These are phyloP conservation scores for Dichetophora obliterata DNA, from an alignment of 2,888 invertebrate species.

Conservation along the genomic window DNA sequence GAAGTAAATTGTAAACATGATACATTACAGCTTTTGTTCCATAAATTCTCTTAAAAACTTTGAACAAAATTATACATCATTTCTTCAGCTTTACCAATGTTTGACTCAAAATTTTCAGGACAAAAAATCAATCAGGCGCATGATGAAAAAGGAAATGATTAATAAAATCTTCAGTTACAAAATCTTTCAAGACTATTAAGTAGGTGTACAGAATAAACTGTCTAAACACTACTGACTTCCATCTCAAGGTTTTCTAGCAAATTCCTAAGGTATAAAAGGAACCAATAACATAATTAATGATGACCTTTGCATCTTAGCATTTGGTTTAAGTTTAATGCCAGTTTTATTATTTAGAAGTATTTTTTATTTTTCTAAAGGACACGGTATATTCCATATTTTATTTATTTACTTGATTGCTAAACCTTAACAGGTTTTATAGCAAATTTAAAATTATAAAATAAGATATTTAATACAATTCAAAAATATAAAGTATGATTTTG, in stretches of 20 bases:
- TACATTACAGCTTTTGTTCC: conserved; percentile 3
- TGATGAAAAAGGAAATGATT: conserved; percentile 14
- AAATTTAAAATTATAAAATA: too few relatives aligned
- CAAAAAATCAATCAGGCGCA: neutral
- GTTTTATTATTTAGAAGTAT: neutral
- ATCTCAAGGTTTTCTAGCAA: conserved; percentile 21
- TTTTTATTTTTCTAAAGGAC: too few relatives aligned
- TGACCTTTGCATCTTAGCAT: neutral
- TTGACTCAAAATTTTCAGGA: neutral
- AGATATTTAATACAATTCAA: too few relatives aligned
- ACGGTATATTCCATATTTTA: too few relatives aligned
- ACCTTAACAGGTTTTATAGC: too few relatives aligned
- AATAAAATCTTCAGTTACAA: neutral
- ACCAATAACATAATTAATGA: neutral
- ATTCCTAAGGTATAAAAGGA: conserved; percentile 11
- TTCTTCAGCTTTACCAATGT: too few relatives aligned
- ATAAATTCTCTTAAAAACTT: neutral
- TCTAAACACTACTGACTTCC: neutral
- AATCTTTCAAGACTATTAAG: neutral
- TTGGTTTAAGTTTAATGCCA: neutral
- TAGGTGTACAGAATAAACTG: neutral
- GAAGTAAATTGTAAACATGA: conserved; percentile 18
- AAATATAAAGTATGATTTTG: too few relatives aligned
- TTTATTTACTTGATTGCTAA: too few relatives aligned
- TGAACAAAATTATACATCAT: conserved; percentile 1